Percentiles rank a stretch among this genome's conserved stretches.
phyloP scores from a whole-genome alignment of 2,797 vertebrate species.

The Staurois parvus region DNA sequence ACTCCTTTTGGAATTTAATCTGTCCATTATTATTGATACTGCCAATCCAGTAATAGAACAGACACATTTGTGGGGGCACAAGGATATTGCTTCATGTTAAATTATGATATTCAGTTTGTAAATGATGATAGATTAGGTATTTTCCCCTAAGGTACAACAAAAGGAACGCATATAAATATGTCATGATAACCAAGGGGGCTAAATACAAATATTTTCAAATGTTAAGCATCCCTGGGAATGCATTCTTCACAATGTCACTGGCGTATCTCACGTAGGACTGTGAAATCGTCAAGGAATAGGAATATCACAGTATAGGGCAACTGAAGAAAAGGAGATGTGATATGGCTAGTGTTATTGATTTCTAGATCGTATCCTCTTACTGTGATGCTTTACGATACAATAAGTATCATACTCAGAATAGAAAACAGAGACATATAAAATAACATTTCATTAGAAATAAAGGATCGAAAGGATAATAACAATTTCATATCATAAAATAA shows the following conservation, averaged over 20 bases:
- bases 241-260: background rate
- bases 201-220: conserved; percentile 33
- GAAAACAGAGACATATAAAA: too few species aligned
- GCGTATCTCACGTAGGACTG: background rate
- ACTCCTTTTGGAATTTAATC: background rate
- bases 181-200: conserved; percentile 9
- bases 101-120: conserved; percentile 19
- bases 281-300: background rate
- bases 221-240: conserved; percentile 9
- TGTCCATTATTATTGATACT: background rate
- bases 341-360: too few species aligned
- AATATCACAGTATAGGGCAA: background rate
- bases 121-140: conserved; percentile 24
- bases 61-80: background rate
- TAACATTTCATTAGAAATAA: background rate
- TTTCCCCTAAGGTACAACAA: background rate
- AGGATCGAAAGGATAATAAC: background rate
- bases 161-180: conserved; percentile 25
- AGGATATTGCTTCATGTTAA: background rate
- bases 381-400: too few species aligned
- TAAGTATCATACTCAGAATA: background rate
- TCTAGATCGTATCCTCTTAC: too few species aligned
- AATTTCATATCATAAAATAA: background rate
- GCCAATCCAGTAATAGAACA: background rate
- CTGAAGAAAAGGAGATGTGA: background rate